Evolutionary conservation across 1,140 invertebrate species (phyloP).

Genomic region (Gryllus bimaculatus): DNA sequence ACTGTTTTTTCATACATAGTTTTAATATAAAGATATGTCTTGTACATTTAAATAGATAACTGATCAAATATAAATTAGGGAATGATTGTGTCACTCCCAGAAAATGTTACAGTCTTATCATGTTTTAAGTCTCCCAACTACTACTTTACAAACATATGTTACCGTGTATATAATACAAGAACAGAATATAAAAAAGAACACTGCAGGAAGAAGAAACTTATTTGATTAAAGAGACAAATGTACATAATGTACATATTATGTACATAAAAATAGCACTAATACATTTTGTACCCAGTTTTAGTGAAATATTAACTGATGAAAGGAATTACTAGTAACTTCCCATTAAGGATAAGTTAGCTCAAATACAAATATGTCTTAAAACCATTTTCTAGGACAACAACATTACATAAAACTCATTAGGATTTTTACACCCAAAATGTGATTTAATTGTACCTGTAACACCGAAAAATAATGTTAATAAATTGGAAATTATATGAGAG

Average conservation of each 20-base stretch:
- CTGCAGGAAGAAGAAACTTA: too few species aligned
- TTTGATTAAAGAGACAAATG: not conserved
- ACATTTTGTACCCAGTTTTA: not conserved
- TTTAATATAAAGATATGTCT: not conserved
- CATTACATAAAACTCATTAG: not conserved
- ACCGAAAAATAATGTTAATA: not conserved
- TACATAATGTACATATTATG: not conserved
- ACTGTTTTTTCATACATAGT: not conserved
- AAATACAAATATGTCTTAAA: too few species aligned
- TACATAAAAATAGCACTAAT: not conserved
- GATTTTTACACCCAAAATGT: not conserved
- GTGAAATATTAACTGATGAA: not conserved
- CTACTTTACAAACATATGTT: not conserved
- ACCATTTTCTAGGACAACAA: too few species aligned
- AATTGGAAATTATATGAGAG: not conserved
- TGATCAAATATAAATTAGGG: not conserved
- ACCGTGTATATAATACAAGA: not conserved
- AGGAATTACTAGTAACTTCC: not conserved
- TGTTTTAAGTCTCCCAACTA: too few species aligned
- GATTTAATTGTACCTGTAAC: not conserved
- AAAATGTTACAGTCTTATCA: too few species aligned
- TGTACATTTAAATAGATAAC: not conserved
- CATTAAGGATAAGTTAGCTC: not conserved
- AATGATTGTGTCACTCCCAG: not conserved
- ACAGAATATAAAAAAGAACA: not conserved